phyloP scores from a whole-genome alignment of 2,888 invertebrate genomes.

The Abscondita cerata region DNA sequence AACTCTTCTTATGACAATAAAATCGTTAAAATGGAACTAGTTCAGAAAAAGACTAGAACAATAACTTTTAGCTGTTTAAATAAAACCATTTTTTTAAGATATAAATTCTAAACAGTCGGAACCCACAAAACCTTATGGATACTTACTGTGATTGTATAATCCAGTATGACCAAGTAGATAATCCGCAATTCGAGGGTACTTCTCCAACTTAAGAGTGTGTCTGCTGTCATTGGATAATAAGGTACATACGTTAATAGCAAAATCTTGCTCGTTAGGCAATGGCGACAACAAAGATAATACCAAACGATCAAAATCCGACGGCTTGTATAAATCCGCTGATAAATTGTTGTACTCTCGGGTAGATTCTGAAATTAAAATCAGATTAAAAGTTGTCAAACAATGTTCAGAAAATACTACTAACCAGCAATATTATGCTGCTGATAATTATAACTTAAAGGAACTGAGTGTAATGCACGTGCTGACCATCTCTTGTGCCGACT shows the following conservation, averaged over 20 bases:
- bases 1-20: too few relatives aligned
- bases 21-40: too few relatives aligned
- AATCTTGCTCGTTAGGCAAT: conserved; percentile 97
- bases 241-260: conserved; percentile 96
- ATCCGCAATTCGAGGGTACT: conserved; percentile 86
- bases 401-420: conserved; percentile 48
- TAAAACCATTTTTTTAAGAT: too few relatives aligned
- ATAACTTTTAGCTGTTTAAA: too few relatives aligned
- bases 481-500: conserved; percentile 75
- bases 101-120: too few relatives aligned
- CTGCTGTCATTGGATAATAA: conserved; percentile 93
- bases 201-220: conserved; percentile 83
- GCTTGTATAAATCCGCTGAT: conserved; percentile 70
- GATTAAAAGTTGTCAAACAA: neutral
- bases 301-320: conserved; percentile 84
- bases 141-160: conserved; percentile 86
- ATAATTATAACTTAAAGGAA: conserved; percentile 80
- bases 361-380: conserved; percentile 61
- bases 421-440: conserved; percentile 78
- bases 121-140: neutral
- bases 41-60: too few relatives aligned
- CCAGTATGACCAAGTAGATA: conserved; percentile 93
- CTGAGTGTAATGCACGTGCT: conserved; percentile 68
- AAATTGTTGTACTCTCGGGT: conserved; percentile 71
- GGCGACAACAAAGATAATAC: conserved; percentile 94